Percentiles rank a stretch among this genome's conserved stretches.
These are phyloP conservation scores for Manacus vitellinus DNA, from an alignment of 2,113 vertebrate species.

Conservation along the genomic window DNA sequence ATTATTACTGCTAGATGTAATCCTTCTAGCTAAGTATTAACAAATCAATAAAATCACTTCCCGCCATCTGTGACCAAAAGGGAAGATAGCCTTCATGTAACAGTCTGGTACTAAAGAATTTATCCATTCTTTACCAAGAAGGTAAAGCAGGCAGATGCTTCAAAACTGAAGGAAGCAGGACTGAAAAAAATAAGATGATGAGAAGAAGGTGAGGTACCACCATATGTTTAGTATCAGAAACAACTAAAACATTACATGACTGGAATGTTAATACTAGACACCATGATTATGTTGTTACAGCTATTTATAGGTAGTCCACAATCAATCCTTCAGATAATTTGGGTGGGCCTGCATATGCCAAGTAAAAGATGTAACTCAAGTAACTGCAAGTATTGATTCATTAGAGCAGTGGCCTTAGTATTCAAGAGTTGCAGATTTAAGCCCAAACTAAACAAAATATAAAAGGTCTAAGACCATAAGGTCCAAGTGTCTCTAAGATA, in stretches of 20 bases:
- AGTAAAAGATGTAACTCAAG: background rate
- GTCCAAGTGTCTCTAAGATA: background rate
- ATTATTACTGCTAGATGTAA: constrained; percentile 3
- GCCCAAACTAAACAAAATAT: background rate
- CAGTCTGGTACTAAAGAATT: background rate
- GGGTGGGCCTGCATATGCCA: background rate
- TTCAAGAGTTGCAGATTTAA: background rate
- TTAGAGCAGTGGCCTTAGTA: background rate
- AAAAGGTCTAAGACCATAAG: background rate
- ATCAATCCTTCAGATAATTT: background rate
- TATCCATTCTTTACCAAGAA: background rate
- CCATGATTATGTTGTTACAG: background rate
- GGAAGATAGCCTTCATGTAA: background rate
- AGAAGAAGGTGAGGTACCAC: background rate
- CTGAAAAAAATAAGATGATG: background rate
- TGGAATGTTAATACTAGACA: background rate
- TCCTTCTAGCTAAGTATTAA: constrained; percentile 28
- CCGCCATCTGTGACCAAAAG: background rate
- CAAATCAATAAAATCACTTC: constrained; percentile 32
- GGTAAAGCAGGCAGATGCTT: background rate
- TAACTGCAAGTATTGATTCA: background rate
- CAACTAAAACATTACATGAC: background rate
- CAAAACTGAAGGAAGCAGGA: background rate
- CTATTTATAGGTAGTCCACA: background rate
- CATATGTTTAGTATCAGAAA: background rate